These are phyloP conservation scores for Novumbra hubbsi DNA, from an alignment of 2,797 vertebrate genomes.

Conservation along the genomic window DNA sequence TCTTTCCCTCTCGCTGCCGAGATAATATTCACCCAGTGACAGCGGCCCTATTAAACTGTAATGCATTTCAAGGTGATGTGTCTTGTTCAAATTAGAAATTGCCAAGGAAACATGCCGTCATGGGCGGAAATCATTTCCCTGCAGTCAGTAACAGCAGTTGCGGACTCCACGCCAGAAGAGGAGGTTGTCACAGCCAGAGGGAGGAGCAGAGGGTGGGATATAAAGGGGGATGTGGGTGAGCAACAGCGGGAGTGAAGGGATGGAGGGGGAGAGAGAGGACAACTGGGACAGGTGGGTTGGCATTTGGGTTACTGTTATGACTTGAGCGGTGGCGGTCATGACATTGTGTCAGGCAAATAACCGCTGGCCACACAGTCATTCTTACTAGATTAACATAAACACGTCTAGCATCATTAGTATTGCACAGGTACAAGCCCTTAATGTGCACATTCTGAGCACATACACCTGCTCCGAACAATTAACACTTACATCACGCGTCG, in stretches of 20 bases:
- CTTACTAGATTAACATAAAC: no score
- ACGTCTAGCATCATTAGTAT: no score
- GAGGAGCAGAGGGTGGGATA: not conserved
- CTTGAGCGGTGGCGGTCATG: no score
- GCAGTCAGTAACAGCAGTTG: conserved; percentile 43
- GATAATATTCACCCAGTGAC: conserved; percentile 41
- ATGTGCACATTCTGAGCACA: no score
- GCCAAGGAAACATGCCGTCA: conserved; percentile 40
- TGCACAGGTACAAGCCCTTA: no score
- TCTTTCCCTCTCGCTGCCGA: conserved; percentile 38
- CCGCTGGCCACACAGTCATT: no score
- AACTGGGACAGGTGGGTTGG: conserved; percentile 40
- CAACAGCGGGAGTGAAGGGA: no score
- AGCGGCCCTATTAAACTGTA: conserved; percentile 47
- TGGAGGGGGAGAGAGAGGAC: no score
- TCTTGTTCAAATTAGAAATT: conserved; percentile 54
- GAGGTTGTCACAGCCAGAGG: not conserved
- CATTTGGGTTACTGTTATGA: not conserved
- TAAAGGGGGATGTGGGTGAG: not conserved
- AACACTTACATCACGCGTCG: no score
- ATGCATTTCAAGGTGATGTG: conserved; percentile 45
- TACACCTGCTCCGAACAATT: no score
- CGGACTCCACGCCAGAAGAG: conserved; percentile 9
- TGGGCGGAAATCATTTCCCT: conserved; percentile 43
- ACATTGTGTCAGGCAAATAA: no score